Percentiles rank a stretch among this genome's conserved stretches.
These are phyloP conservation scores for Poeciliopsis retropinna DNA, from an alignment of 2,113 vertebrate genomes.

Conservation along the genomic window DNA sequence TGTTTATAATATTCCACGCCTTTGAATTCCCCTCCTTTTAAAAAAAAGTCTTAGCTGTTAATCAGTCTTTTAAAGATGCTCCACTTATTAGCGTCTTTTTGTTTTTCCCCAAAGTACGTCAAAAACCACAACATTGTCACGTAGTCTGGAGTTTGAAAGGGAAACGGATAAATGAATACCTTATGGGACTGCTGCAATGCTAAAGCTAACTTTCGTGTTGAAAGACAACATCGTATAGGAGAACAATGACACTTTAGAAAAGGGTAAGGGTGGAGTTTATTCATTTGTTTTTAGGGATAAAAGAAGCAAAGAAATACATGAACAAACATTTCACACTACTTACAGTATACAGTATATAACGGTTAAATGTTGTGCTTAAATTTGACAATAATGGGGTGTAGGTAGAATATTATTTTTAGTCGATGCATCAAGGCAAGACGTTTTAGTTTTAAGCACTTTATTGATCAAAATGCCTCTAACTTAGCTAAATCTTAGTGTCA, in stretches of 20 bases:
- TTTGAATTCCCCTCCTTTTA: background rate
- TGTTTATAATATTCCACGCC: conserved; percentile 1
- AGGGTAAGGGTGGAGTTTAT: too few species aligned
- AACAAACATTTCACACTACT: too few species aligned
- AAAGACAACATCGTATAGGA: background rate
- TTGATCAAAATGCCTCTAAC: conserved; percentile 3
- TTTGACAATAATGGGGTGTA: conserved; percentile 14
- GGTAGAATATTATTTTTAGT: conserved; percentile 26
- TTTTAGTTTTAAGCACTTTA: background rate
- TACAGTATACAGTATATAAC: too few species aligned
- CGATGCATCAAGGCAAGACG: background rate
- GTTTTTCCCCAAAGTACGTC: background rate
- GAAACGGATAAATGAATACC: conserved; percentile 17
- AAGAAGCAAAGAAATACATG: too few species aligned
- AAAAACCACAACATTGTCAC: background rate
- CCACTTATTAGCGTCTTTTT: background rate
- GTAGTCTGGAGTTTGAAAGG: conserved; percentile 7
- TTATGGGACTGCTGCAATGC: background rate
- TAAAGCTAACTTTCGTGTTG: background rate
- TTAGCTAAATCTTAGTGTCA: too few species aligned
- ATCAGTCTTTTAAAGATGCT: conserved; percentile 2
- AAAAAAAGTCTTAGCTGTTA: conserved; percentile 1
- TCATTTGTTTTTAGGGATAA: too few species aligned
- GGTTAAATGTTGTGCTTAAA: too few species aligned
- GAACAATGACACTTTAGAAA: background rate